Evolutionary conservation across 1,140 invertebrate species (phyloP).

Genomic region (Anagrus nilaparvatae): DNA sequence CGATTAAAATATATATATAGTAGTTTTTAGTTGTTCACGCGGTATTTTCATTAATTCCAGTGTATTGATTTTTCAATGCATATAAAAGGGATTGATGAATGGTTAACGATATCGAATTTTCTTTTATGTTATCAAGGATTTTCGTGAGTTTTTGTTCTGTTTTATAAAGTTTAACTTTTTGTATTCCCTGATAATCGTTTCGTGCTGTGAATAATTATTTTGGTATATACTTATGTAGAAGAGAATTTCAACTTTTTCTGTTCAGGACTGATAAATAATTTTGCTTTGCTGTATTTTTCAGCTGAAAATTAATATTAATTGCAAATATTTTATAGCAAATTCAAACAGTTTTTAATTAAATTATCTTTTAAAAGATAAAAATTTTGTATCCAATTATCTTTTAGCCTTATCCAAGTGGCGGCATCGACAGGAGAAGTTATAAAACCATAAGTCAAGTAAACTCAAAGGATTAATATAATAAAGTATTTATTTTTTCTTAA

Average conservation of each 20-base stretch:
- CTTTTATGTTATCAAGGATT: too few species aligned
- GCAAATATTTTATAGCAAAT: too few species aligned
- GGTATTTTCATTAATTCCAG: slow-evolving; percentile 46
- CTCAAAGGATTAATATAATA: slow-evolving; percentile 28
- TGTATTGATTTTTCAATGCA: slow-evolving; percentile 46
- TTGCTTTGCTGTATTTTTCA: too few species aligned
- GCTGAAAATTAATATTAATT: too few species aligned
- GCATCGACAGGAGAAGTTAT: slow-evolving; percentile 28
- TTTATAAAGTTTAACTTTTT: slow-evolving; percentile 2
- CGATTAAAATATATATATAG: slow-evolving; percentile 48
- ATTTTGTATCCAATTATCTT: slow-evolving; percentile 8
- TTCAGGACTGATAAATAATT: too few species aligned
- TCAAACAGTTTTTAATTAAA: too few species aligned
- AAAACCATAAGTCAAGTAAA: slow-evolving; percentile 19
- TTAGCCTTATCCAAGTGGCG: slow-evolving; percentile 25
- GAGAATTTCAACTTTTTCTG: too few species aligned
- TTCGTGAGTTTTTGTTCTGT: background rate
- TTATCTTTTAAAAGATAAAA: too few species aligned
- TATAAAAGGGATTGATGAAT: slow-evolving; percentile 42
- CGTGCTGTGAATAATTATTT: too few species aligned
- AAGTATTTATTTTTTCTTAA: too few species aligned
- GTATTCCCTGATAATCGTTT: too few species aligned
- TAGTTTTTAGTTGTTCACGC: slow-evolving; percentile 44
- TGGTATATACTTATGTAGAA: too few species aligned
- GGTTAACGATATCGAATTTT: slow-evolving; percentile 44